Evolutionary conservation across 2,888 invertebrate genomes (phyloP).

Genomic region (Agrochola circellaris): DNA sequence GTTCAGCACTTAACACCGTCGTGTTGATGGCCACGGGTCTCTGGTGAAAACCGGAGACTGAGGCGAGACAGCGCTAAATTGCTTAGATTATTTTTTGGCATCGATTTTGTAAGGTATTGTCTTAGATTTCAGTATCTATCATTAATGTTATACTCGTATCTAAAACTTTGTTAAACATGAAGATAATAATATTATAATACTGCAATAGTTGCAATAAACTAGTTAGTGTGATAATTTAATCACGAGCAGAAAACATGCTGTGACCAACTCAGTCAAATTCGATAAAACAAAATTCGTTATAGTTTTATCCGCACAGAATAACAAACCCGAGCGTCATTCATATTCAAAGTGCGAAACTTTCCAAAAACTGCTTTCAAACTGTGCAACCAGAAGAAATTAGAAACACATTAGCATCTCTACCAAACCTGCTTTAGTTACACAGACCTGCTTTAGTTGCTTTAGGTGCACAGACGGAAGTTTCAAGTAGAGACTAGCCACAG

Average conservation of each 20-base stretch:
- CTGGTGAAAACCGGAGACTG: slow-evolving; percentile 10
- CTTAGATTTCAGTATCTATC: not conserved
- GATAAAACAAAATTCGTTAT: slow-evolving; percentile 13
- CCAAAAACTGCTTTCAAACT: slow-evolving; percentile 54
- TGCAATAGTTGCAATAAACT: not conserved
- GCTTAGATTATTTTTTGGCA: not conserved
- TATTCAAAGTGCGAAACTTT: slow-evolving; percentile 58
- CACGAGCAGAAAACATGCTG: not conserved
- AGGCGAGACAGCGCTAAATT: slow-evolving; percentile 11
- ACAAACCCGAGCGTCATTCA: slow-evolving; percentile 21
- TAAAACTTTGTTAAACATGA: not conserved
- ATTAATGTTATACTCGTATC: not conserved
- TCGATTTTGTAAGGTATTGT: not conserved
- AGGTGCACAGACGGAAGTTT: slow-evolving; percentile 54
- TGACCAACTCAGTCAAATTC: not conserved
- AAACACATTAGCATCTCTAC: slow-evolving; percentile 65
- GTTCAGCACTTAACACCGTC: slow-evolving; percentile 56
- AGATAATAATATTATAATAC: not conserved
- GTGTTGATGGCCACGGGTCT: slow-evolving; percentile 27
- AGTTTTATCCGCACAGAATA: slow-evolving; percentile 18
- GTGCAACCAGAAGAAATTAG: slow-evolving; percentile 62
- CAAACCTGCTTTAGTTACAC: slow-evolving; percentile 46
- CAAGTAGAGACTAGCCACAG: slow-evolving; percentile 43
- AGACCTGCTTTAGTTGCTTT: slow-evolving; percentile 46
- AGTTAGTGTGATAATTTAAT: not conserved